These are phyloP conservation scores for Vulpes ferrilata DNA, from an alignment of 2,113 vertebrate species.

Conservation along the genomic window DNA sequence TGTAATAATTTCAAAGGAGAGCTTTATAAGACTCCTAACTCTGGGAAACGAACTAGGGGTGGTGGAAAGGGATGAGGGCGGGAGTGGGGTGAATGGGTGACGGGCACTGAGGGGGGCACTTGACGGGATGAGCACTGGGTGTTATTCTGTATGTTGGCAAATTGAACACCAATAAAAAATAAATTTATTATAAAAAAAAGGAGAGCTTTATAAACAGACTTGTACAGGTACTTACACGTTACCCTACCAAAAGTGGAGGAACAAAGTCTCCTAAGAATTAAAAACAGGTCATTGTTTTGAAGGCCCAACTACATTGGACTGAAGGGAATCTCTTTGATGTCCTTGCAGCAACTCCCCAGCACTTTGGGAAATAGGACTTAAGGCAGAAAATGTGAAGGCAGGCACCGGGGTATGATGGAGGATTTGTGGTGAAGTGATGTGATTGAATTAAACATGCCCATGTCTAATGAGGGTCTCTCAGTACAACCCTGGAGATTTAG, in stretches of 20 bases:
- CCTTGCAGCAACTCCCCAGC: not conserved
- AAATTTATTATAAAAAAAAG: too few species aligned
- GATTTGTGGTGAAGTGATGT: not conserved
- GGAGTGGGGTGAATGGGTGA: too few species aligned
- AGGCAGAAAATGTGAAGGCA: not conserved
- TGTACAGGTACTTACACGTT: not conserved
- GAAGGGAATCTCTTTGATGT: not conserved
- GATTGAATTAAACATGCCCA: not conserved
- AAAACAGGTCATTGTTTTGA: not conserved
- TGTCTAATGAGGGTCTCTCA: not conserved
- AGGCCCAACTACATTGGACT: not conserved
- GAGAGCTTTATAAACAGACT: not conserved
- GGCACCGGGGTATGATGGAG: not conserved
- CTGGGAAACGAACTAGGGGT: too few species aligned
- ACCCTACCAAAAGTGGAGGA: not conserved
- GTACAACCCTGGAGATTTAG: not conserved
- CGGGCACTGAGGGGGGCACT: too few species aligned
- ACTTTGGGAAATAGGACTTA: not conserved
- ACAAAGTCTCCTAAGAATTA: not conserved
- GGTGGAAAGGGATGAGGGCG: too few species aligned
- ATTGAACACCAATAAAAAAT: too few species aligned
- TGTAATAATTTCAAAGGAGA: not conserved
- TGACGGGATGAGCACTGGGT: too few species aligned
- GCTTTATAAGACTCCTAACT: too few species aligned
- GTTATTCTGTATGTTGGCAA: too few species aligned